A percentile compares a stretch with the other conserved stretches of the same genome.
Evolutionary conservation across 2,888 invertebrate genomes (phyloP).

Genomic region (Globia sparganii): DNA sequence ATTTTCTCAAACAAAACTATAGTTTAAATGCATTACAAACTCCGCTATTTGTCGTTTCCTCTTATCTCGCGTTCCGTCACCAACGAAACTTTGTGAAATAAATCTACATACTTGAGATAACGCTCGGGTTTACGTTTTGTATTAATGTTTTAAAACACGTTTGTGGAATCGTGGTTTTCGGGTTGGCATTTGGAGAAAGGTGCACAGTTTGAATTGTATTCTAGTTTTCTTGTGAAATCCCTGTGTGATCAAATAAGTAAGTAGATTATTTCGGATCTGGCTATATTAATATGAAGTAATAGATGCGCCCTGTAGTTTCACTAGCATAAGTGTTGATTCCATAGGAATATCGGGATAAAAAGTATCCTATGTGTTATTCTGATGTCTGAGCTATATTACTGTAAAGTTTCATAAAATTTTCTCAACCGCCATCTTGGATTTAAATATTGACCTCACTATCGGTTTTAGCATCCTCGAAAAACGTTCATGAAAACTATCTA

Average conservation of each 20-base stretch:
- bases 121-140: conserved; percentile 53
- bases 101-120: conserved; percentile 73
- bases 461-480: too few relatives aligned
- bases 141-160: conserved; percentile 44
- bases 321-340: too few relatives aligned
- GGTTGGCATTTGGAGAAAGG: neutral
- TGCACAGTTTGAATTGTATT: conserved; percentile 3
- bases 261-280: too few relatives aligned
- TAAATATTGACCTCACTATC: too few relatives aligned
- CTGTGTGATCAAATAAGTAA: neutral
- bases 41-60: conserved; percentile 72
- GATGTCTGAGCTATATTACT: too few relatives aligned
- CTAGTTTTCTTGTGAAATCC: neutral
- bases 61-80: conserved; percentile 69
- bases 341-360: too few relatives aligned
- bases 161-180: conserved; percentile 26
- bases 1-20: conserved; percentile 64
- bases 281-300: neutral
- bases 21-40: conserved; percentile 74
- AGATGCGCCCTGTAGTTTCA: too few relatives aligned
- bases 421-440: too few relatives aligned
- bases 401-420: too few relatives aligned
- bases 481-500: too few relatives aligned
- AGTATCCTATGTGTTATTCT: too few relatives aligned
- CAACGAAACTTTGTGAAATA: conserved; percentile 71